Percentiles rank a stretch among this genome's conserved stretches.
Conservation (phyloP, 2,888 invertebrate species). For the Drosophila crucigera region DNA sequence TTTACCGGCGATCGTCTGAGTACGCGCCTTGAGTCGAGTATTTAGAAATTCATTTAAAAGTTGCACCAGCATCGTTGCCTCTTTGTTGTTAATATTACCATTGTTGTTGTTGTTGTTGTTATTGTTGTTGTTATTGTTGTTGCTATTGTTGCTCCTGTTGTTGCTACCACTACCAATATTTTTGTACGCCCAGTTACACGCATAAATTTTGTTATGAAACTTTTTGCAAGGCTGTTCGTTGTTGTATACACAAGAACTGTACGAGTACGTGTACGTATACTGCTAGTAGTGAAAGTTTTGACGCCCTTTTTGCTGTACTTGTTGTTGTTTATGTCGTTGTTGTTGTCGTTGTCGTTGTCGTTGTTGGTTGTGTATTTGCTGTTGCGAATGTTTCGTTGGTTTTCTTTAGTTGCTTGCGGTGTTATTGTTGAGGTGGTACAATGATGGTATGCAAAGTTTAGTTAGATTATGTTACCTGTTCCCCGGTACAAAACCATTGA, state of each 20-base stretch:
- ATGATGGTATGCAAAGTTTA: conserved; percentile 56
- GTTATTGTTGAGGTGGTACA: conserved; percentile 59
- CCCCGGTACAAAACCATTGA: conserved; percentile 45
- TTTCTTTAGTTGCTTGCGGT: conserved; percentile 53
- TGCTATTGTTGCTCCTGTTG: conserved; percentile 14
- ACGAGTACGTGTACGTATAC: conserved; percentile 12
- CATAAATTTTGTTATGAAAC: conserved; percentile 77
- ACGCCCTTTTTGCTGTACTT: conserved; percentile 48
- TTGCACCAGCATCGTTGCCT: conserved; percentile 44
- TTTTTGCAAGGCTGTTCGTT: conserved; percentile 62
- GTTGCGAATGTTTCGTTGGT: conserved; percentile 37
- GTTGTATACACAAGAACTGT: conserved; percentile 39
- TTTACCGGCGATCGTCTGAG: conserved; percentile 73
- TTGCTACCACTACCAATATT: conserved; percentile 41
- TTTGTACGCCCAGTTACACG: conserved; percentile 75
- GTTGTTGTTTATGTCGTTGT: conserved; percentile 9
- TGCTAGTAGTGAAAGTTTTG: conserved; percentile 54
- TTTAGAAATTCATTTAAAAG: conserved; percentile 79
- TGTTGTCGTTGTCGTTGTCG: conserved; percentile 2
- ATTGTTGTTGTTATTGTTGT: conserved; percentile 18
- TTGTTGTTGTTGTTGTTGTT: conserved; percentile 17
- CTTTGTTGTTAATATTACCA: conserved; percentile 18
- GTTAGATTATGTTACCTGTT: conserved; percentile 60
- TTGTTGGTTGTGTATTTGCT: conserved; percentile 16
- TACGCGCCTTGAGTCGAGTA: conserved; percentile 66